Base-by-base conservation (phyloP, 2,113 vertebrate species). In the Malurus elegans region DNA sequence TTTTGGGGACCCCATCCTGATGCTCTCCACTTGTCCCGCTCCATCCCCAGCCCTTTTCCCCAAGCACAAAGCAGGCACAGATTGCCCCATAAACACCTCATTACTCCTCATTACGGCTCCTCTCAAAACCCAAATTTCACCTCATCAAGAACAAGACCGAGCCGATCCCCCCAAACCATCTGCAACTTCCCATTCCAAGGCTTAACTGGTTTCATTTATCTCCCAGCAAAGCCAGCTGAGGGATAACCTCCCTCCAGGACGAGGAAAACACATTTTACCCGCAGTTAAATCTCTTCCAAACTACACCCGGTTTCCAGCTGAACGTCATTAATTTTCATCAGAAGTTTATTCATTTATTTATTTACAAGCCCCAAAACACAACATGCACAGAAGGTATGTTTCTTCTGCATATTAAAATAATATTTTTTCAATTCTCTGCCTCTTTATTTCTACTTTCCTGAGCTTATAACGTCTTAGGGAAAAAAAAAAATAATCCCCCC, bases 1-100 rank as follows among this genome's bases (percentile, higher is more conserved):
- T 4, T 57, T 21, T 0, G 0, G 12, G 23, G 28, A 25, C 34
- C 58, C 47, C 64, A 18, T 0, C 50, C 4, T 0, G n/a, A 14
- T 0, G 15, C 2, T 16, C 56, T 15, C 67, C 4, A 18, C 70
- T 53, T 0, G 5, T 62, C 45, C 86, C 82, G 4, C 50, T 31
- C 69, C 47, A 40, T 7, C 56, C 48, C 25, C 2, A 8, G 6
- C n/a, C 19, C 36, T 10, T 4, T 17, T 16, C 31, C 26, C 45
- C 14, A 8, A n/a, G 28, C 38, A 40, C 28, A n/a, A 9, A 70
- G 21, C 69, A 32, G 20, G 8, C 11, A 6, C 14, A 14, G 34
- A 32, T 0, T 13, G 13, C 20, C 57, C 88, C 18, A 0, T 1
- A 14, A 40, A 56, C 23, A 7, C 40, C 25, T 32, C 3, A 0